These are phyloP conservation scores for Myiothlypis coronata DNA, from an alignment of 2,797 vertebrate species.

Conservation along the genomic window DNA sequence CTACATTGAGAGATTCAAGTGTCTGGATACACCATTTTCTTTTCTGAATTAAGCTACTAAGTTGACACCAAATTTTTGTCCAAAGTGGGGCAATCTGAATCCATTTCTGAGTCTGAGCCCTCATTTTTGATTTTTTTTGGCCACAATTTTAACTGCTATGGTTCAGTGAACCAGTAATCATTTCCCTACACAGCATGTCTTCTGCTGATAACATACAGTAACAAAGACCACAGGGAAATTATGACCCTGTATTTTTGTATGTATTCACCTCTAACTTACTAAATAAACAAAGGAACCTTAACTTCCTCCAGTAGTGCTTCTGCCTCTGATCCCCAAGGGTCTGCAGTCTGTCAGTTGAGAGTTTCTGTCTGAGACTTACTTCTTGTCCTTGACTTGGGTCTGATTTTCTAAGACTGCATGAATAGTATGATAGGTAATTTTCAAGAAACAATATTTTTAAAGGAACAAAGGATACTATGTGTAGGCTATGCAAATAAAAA, in stretches of 20 bases:
- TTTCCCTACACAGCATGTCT: not conserved
- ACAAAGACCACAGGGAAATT: not conserved
- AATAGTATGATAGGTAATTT: not conserved
- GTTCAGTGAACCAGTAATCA: not conserved
- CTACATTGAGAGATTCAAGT: not conserved
- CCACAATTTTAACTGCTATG: not conserved
- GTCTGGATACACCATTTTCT: not conserved
- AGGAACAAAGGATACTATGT: not conserved
- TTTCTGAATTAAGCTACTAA: not conserved
- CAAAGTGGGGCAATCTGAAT: not conserved
- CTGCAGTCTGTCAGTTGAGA: not conserved
- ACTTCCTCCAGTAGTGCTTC: not conserved
- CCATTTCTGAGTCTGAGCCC: not conserved
- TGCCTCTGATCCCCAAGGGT: not conserved
- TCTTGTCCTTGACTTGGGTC: not conserved
- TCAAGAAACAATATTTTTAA: not conserved
- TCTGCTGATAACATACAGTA: not conserved
- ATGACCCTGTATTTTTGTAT: not conserved
- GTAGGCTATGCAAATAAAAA: not conserved
- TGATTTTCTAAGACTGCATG: not conserved
- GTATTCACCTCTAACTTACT: not conserved
- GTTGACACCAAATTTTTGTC: not conserved
- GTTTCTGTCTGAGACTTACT: not conserved
- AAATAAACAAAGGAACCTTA: not conserved
- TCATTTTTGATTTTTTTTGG: accelerated